A percentile compares a stretch with the other conserved stretches of the same genome.
Conservation (phyloP, 1,140 invertebrate species). For the Rhagoletis pomonella region DNA sequence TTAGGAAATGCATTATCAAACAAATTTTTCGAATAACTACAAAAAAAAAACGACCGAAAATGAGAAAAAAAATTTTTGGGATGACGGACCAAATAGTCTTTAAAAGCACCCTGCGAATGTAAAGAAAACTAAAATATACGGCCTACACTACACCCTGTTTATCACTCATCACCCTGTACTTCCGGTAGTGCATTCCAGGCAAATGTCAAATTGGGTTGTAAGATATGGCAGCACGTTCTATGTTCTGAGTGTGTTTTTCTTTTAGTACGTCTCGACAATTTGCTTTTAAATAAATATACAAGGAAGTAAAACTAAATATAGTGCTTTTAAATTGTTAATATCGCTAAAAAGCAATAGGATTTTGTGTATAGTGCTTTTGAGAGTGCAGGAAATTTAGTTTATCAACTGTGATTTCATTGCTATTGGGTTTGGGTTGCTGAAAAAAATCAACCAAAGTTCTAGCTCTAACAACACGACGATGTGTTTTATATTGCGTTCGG, state of each 20-base stretch:
- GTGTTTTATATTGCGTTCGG: background rate
- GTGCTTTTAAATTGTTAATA: background rate
- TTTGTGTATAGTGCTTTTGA: background rate
- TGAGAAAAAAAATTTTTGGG: no score
- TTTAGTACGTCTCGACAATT: conserved; percentile 26
- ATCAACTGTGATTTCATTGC: background rate
- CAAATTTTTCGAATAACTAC: no score
- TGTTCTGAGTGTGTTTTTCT: conserved; percentile 51
- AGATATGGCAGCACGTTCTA: conserved; percentile 5
- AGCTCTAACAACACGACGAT: background rate
- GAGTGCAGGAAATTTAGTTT: background rate
- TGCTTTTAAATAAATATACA: conserved; percentile 33
- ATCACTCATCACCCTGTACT: no score
- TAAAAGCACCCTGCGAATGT: no score
- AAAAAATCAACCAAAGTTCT: conserved; percentile 6
- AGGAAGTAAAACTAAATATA: conserved; percentile 39
- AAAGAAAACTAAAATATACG: no score
- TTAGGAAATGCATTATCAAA: no score
- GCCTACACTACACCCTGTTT: no score
- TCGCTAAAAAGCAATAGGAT: background rate
- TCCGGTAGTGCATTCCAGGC: no score
- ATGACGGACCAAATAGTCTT: no score
- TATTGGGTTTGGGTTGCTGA: conserved; percentile 22
- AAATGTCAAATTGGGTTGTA: background rate
- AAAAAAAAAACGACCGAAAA: no score